Evolutionary conservation across 1,140 invertebrate genomes (phyloP).

Genomic region (Drosophila kurseongensis): DNA sequence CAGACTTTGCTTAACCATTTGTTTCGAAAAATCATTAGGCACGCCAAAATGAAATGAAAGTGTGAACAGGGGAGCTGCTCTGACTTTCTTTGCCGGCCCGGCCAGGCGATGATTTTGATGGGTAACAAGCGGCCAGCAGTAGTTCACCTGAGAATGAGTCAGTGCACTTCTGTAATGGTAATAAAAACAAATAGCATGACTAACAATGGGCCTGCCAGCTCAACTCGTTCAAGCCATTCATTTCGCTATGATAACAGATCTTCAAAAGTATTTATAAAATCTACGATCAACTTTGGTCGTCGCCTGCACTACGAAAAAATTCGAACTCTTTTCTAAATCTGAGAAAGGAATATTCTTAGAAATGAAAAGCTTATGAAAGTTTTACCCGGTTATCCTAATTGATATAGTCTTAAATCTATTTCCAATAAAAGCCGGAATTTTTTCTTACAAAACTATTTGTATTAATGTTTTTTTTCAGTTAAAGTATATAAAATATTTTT

Average conservation of each 20-base stretch:
- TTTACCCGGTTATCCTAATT: too few species aligned
- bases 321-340: background rate
- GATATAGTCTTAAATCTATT: too few species aligned
- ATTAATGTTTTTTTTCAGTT: too few species aligned
- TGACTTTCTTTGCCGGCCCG: conserved; percentile 62
- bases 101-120: conserved; percentile 23
- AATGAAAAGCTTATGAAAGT: background rate
- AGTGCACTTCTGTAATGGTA: conserved; percentile 67
- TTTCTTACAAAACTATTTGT: too few species aligned
- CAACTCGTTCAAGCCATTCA: conserved; percentile 6
- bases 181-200: conserved; percentile 42
- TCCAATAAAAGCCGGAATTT: too few species aligned
- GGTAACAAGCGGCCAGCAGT: conserved; percentile 9
- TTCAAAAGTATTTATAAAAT: conserved; percentile 31
- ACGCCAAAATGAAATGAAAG: conserved; percentile 77
- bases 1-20: conserved; percentile 24
- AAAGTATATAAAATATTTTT: too few species aligned
- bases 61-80: conserved; percentile 57
- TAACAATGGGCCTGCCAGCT: conserved; percentile 42
- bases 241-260: conserved; percentile 41
- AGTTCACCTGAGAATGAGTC: conserved; percentile 54
- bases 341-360: too few species aligned
- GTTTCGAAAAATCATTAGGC: conserved; percentile 49
- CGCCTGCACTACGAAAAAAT: background rate
- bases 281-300: conserved; percentile 9